Conservation (phyloP, 2,888 invertebrate genomes). For the Cremastobaeus sp. region DNA sequence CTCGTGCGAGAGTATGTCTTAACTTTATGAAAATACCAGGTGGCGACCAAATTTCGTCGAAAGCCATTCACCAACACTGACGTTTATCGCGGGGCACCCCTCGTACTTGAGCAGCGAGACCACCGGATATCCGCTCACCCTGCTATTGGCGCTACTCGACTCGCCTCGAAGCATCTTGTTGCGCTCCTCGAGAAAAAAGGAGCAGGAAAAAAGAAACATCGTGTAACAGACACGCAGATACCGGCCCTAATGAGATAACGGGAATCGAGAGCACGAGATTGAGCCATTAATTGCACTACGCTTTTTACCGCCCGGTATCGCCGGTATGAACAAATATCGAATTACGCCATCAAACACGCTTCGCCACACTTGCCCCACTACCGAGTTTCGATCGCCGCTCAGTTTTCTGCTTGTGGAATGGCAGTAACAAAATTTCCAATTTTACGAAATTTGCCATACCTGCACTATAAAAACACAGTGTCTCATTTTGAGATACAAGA, state of each 20-base stretch:
- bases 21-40: conserved; percentile 65
- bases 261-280: conserved; percentile 50
- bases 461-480: no score
- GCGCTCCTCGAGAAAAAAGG: conserved; percentile 37
- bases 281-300: conserved; percentile 41
- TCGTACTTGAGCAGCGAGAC: conserved; percentile 52
- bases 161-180: conserved; percentile 49
- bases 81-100: conserved; percentile 61
- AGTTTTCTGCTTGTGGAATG: neutral
- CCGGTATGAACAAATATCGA: conserved; percentile 27
- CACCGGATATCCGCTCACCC: conserved; percentile 77
- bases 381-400: neutral
- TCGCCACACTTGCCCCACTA: neutral
- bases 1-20: conserved; percentile 47
- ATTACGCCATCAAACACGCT: conserved; percentile 10
- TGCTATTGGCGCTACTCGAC: conserved; percentile 57
- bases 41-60: conserved; percentile 65
- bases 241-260: conserved; percentile 57
- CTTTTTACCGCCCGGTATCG: conserved; percentile 8
- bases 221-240: conserved; percentile 58
- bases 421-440: no score
- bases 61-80: conserved; percentile 46
- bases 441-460: no score
- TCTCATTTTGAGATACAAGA: no score
- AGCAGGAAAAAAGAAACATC: conserved; percentile 52